phyloP scores from a whole-genome alignment of 37 sponge, comb jelly and placozoan species.

The Ianthella basta region DNA sequence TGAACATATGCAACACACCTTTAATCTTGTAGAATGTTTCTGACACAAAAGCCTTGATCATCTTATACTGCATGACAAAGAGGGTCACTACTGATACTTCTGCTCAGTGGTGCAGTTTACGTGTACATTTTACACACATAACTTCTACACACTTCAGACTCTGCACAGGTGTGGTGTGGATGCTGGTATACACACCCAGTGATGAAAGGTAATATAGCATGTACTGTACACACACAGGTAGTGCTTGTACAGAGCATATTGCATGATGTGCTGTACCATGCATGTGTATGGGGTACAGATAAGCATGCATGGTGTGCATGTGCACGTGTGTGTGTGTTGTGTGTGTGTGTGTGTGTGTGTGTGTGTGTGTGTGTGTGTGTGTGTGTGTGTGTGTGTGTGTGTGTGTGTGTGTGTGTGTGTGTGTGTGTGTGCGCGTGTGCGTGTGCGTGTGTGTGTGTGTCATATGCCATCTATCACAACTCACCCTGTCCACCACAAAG shows the following conservation, averaged over 20 bases:
- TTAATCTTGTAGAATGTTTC: slow-evolving; percentile 95
- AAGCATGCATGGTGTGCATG: neutral
- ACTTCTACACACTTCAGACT: too few relatives aligned
- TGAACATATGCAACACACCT: too few relatives aligned
- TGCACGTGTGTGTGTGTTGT: slow-evolving; percentile 18
- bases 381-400: slow-evolving; percentile 36
- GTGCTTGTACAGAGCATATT: neutral
- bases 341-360: slow-evolving; percentile 21
- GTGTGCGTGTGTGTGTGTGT: slow-evolving; percentile 7
- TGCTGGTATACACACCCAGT: too few relatives aligned
- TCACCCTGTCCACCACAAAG: slow-evolving; percentile 98
- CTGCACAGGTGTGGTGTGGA: too few relatives aligned
- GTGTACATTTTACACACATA: too few relatives aligned
- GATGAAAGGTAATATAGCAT: too few relatives aligned
- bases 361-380: slow-evolving; percentile 26
- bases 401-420: slow-evolving; percentile 39
- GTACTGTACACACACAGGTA: neutral
- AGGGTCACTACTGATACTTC: slow-evolving; percentile 3
- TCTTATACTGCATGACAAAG: slow-evolving; percentile 73
- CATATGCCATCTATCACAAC: neutral
- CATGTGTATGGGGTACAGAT: neutral
- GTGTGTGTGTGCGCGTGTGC: slow-evolving; percentile 23
- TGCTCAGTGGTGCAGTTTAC: too few relatives aligned
- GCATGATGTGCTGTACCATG: neutral
- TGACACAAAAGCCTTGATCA: slow-evolving; percentile 86